Evolutionary conservation across 2,797 vertebrate genomes (phyloP).

Genomic region (Sebastolobus altivelis): DNA sequence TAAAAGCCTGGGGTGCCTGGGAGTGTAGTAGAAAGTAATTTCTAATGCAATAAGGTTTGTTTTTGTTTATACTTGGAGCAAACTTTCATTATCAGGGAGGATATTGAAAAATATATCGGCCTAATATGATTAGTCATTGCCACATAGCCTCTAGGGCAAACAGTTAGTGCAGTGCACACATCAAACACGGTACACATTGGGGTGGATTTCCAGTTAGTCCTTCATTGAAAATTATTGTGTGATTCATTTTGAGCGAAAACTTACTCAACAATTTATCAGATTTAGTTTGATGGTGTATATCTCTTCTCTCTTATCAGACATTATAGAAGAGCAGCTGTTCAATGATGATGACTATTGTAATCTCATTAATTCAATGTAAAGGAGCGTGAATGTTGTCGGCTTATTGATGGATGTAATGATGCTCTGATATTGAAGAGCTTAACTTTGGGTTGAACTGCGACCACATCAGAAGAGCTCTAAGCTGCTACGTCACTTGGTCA

Average conservation of each 20-base stretch:
- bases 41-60: neutral
- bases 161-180: neutral
- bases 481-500: conserved; percentile 2
- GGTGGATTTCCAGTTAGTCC: neutral
- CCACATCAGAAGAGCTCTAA: neutral
- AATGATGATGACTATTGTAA: neutral
- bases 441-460: neutral
- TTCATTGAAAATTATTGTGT: neutral
- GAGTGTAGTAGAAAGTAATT: neutral
- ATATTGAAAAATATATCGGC: neutral
- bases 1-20: neutral
- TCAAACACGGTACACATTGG: neutral
- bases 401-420: neutral
- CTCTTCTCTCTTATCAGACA: neutral
- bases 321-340: neutral
- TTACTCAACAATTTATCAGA: neutral
- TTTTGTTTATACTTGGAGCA: neutral
- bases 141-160: neutral
- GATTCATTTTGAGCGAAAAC: neutral
- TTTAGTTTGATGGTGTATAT: neutral
- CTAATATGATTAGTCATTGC: neutral
- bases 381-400: neutral
- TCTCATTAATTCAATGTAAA: neutral
- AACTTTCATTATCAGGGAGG: neutral
- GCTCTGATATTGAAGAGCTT: neutral